Percentiles rank a stretch among this genome's conserved stretches.
Conservation (phyloP, 2,113 vertebrate genomes). For the Poicephalus meyeri region DNA sequence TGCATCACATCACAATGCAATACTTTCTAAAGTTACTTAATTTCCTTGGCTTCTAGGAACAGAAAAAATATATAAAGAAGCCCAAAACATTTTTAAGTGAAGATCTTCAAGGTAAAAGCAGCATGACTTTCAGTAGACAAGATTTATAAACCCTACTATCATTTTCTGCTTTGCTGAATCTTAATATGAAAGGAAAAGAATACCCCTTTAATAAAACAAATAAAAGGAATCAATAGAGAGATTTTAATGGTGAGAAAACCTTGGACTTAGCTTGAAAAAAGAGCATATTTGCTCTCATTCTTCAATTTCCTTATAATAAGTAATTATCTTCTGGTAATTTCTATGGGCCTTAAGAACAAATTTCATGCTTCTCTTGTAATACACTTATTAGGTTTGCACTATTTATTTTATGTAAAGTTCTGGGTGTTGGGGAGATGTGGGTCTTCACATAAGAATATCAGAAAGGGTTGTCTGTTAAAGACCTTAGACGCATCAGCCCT, state of each 20-base stretch:
- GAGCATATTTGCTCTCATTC: not conserved
- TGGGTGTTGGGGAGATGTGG: not conserved
- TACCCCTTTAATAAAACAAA: not conserved
- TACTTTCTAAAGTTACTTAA: not conserved
- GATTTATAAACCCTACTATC: not conserved
- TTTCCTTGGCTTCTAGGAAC: not conserved
- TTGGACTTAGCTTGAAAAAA: not conserved
- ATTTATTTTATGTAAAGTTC: not conserved
- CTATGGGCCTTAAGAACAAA: not conserved
- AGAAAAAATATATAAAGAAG: not conserved
- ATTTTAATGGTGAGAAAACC: slow-evolving; percentile 19
- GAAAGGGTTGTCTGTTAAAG: not conserved
- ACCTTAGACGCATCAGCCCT: not conserved
- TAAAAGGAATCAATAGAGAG: not conserved
- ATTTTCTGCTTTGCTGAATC: slow-evolving; percentile 8
- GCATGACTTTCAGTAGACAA: not conserved
- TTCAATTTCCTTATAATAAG: not conserved
- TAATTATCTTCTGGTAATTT: not conserved
- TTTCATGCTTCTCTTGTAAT: not conserved
- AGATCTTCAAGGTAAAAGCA: not conserved
- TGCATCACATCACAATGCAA: not conserved
- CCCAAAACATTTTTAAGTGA: not conserved
- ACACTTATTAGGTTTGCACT: not conserved
- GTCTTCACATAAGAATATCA: not conserved
- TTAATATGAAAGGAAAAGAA: not conserved